These are phyloP conservation scores for Alosa sapidissima DNA, from an alignment of 2,797 vertebrate species.

Conservation along the genomic window DNA sequence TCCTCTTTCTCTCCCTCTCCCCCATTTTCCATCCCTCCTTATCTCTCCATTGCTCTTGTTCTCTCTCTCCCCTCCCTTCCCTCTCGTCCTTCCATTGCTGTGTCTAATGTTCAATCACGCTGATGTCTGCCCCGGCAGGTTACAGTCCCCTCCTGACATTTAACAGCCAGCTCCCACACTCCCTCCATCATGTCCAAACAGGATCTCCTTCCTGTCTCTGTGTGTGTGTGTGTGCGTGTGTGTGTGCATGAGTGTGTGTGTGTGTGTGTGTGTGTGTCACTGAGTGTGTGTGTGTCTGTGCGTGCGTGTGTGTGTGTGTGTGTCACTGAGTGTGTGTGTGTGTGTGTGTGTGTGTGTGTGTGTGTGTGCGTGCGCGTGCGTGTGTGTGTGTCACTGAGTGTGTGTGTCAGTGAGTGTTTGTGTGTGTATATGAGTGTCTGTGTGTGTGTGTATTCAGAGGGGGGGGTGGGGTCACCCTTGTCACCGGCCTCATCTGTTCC, in stretches of 20 bases:
- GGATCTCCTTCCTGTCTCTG: neutral
- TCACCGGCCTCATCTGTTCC: neutral
- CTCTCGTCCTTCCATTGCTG: neutral
- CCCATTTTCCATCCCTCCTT: neutral
- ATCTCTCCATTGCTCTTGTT: neutral
- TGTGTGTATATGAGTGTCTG: neutral
- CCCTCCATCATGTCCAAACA: neutral
- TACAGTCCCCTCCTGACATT: conserved; percentile 17
- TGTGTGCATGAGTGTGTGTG: neutral
- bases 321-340: too few relatives aligned
- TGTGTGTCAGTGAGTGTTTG: too few relatives aligned
- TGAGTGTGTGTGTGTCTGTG: neutral
- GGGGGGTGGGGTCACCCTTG: neutral
- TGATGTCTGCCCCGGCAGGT: neutral
- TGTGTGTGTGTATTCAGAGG: neutral
- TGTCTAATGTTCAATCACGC: neutral
- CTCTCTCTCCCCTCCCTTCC: neutral
- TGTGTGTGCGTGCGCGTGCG: neutral
- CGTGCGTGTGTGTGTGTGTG: neutral
- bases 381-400: neutral
- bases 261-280: too few relatives aligned
- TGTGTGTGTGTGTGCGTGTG: neutral
- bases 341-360: neutral
- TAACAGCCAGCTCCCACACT: neutral
- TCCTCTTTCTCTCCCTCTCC: neutral